Base-by-base conservation (phyloP, 2,113 vertebrate genomes). In the Numida meleagris region DNA sequence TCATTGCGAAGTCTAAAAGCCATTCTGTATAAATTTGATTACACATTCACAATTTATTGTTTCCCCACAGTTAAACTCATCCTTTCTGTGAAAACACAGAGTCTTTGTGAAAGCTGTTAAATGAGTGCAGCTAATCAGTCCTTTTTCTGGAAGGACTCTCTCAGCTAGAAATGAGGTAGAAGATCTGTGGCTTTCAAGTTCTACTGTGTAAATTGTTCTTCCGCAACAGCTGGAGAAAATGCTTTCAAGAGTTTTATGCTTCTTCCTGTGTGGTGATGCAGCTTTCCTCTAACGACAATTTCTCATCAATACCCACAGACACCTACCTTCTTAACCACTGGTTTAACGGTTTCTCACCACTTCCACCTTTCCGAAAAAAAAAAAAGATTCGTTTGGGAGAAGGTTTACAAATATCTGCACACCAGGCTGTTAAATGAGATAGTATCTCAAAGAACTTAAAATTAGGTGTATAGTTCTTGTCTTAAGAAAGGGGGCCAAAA, bases 331-430 rank as follows among this genome's bases (percentile, higher is more conserved):
- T 96, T 92, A 99, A 99, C 99, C 98, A 98, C 98, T 51, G 97
- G 85, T 97, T 98, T 97, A 99, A 99, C 99, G 98, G 99, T 98
- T 98, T 95, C 96, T 98, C 71, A 98, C 99, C 99, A 98, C 99
- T 99, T 99, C 99, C 99, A 98, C 98, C 98, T 98, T 96, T 91
- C 95, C 46, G 42, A 94, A 95, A 77, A 93, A 72, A 67, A 46
- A 29, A 20, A 21, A 6, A n/a, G 8, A 45, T 74, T 77, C 70
- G 33, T 93, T 85, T 82, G 59, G 95, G 84, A 96, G 86, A 82
- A 86, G 87, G 66, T 85, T 95, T 92, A 93, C 88, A 95, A 94
- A 89, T 96, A 95, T 87, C 94, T 95, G 95, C 96, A 96, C 96
- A 88, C 75, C 94, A 94, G 95, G 93, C 96, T 97, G 97, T 89